A percentile compares a stretch with the other conserved stretches of the same genome.
These are phyloP conservation scores for Chamaedrilus cognettii DNA, from an alignment of 2,888 invertebrate species.

Conservation along the genomic window DNA sequence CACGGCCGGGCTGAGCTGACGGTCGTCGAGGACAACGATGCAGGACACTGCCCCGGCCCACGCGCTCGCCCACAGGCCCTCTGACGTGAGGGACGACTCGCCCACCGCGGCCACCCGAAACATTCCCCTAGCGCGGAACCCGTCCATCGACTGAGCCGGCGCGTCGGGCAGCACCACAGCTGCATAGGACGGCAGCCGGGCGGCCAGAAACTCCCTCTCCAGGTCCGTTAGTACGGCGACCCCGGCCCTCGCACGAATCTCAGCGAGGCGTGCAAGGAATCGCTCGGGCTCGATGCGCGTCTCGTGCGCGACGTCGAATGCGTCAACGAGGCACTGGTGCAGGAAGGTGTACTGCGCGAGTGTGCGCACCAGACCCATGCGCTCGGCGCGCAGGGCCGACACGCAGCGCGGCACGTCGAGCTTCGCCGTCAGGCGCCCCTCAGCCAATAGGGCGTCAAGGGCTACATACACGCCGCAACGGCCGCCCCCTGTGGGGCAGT, in stretches of 20 bases:
- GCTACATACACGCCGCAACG: conserved; percentile 32
- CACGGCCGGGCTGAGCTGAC: background rate
- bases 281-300: conserved; percentile 7
- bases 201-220: conserved; percentile 3
- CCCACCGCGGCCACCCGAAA: no score
- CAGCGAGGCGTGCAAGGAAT: conserved; percentile 14
- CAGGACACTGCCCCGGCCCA: background rate
- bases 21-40: background rate
- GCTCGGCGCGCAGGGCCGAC: conserved; percentile 18
- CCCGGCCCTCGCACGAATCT: conserved; percentile 3
- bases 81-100: background rate
- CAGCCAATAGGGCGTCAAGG: conserved; percentile 20
- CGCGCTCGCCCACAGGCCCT: background rate
- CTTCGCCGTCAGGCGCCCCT: conserved; percentile 21
- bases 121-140: background rate
- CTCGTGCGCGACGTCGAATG: conserved; percentile 16
- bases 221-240: background rate
- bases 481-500: conserved; percentile 33
- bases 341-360: conserved; percentile 31
- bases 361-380: conserved; percentile 21
- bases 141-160: background rate
- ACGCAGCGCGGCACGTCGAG: conserved; percentile 27
- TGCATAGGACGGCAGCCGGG: no score
- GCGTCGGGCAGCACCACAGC: background rate
- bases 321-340: conserved; percentile 22